A percentile compares a stretch with the other conserved stretches of the same genome.
Evolutionary conservation across 2,888 invertebrate genomes (phyloP).

Genomic region (Mesoligia furuncula): DNA sequence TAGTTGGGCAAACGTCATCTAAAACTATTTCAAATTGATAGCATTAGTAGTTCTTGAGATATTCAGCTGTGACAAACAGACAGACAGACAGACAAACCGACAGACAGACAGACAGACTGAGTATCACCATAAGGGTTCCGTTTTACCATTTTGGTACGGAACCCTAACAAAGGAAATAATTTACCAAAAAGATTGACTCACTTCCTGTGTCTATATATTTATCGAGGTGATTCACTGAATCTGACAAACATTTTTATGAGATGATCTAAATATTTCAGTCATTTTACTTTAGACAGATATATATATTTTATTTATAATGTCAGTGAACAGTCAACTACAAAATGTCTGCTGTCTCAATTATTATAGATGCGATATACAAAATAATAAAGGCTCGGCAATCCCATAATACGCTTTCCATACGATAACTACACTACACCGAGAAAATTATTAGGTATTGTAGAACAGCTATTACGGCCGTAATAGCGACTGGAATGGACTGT

Average conservation of each 20-base stretch:
- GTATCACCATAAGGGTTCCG: too few relatives aligned
- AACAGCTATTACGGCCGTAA: conserved; percentile 10
- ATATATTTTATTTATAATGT: background rate
- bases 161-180: background rate
- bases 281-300: background rate
- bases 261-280: background rate
- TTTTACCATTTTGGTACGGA: too few relatives aligned
- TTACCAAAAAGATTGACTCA: conserved; percentile 3
- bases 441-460: background rate
- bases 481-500: conserved; percentile 4
- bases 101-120: too few relatives aligned
- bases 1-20: too few relatives aligned
- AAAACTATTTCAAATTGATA: too few relatives aligned
- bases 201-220: conserved; percentile 24
- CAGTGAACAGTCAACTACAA: background rate
- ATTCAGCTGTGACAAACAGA: too few relatives aligned
- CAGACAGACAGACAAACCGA: too few relatives aligned
- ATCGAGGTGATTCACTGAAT: conserved; percentile 28
- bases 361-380: background rate
- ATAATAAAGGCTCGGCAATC: background rate
- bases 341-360: background rate
- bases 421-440: background rate
- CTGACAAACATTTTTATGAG: background rate
- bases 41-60: too few relatives aligned
- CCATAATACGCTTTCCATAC: background rate